Percentiles rank a stretch among this genome's conserved stretches.
phyloP scores from a whole-genome alignment of 2,113 vertebrate genomes.

The Recurvirostra avosetta region DNA sequence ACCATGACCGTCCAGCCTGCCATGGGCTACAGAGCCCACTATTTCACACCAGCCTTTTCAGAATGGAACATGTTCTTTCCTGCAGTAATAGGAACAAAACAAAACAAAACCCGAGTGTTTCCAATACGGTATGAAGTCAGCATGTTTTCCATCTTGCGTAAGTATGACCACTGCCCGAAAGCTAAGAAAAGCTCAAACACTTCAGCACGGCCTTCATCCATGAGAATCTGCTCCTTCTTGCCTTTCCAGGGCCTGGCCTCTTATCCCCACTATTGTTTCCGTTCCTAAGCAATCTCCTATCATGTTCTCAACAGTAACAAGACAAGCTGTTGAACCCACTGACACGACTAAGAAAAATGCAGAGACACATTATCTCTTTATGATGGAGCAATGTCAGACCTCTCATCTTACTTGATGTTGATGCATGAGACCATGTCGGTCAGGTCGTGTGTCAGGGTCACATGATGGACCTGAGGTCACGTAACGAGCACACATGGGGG shows the following conservation, averaged over 20 bases:
- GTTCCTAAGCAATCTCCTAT: background rate
- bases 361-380: background rate
- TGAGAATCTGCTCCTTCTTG: background rate
- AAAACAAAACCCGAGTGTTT: background rate
- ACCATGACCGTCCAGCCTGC: too few species aligned
- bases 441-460: background rate
- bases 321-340: background rate
- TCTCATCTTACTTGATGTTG: background rate
- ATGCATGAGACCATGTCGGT: accelerated
- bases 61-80: background rate
- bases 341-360: background rate
- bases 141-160: background rate
- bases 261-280: background rate
- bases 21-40: background rate
- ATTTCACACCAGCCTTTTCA: background rate
- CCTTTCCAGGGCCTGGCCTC: background rate
- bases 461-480: background rate
- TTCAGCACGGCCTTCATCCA: background rate
- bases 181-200: background rate
- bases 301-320: background rate
- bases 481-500: accelerated
- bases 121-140: background rate
- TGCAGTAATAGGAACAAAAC: background rate
- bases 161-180: background rate
- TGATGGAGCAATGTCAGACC: background rate